These are phyloP conservation scores for Sycobia sp. DNA, from an alignment of 1,140 invertebrate genomes.

Conservation along the genomic window DNA sequence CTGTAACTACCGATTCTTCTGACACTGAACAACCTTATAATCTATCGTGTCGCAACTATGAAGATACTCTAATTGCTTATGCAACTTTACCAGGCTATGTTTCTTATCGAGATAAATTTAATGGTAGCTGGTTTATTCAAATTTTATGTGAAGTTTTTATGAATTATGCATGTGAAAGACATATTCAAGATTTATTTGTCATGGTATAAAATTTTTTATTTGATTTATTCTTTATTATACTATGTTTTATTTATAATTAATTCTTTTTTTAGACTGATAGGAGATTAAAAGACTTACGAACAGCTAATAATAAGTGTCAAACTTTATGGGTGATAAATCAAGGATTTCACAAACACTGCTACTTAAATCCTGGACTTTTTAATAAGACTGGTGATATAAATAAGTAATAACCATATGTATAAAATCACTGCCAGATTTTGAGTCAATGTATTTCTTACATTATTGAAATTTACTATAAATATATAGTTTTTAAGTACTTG, in stretches of 20 bases:
- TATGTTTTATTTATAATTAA: slow-evolving; percentile 17
- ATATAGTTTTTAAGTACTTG: background rate
- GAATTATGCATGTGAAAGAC: slow-evolving; percentile 67
- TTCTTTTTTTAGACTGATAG: slow-evolving; percentile 49
- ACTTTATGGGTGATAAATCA: slow-evolving; percentile 63
- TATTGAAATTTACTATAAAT: slow-evolving; percentile 13
- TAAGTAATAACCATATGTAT: slow-evolving; percentile 14
- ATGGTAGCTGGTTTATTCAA: slow-evolving; percentile 80
- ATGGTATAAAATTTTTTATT: slow-evolving; percentile 56
- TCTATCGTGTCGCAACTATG: slow-evolving; percentile 56
- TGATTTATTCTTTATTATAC: slow-evolving; percentile 14
- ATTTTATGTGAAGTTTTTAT: slow-evolving; percentile 76
- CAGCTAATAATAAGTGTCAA: slow-evolving; percentile 54
- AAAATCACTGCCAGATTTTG: slow-evolving; percentile 18
- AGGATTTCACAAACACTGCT: slow-evolving; percentile 69
- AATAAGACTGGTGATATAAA: slow-evolving; percentile 15
- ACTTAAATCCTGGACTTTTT: slow-evolving; percentile 67
- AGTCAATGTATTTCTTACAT: slow-evolving; percentile 8
- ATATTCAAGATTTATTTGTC: slow-evolving; percentile 71
- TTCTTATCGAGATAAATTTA: slow-evolving; percentile 67
- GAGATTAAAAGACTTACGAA: slow-evolving; percentile 51
- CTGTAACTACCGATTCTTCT: slow-evolving; percentile 8
- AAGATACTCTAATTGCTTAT: slow-evolving; percentile 71
- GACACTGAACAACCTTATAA: slow-evolving; percentile 27
- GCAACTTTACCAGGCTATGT: slow-evolving; percentile 70